Conservation (phyloP, 1,140 invertebrate genomes). For the Muscidifurax raptorellus region DNA sequence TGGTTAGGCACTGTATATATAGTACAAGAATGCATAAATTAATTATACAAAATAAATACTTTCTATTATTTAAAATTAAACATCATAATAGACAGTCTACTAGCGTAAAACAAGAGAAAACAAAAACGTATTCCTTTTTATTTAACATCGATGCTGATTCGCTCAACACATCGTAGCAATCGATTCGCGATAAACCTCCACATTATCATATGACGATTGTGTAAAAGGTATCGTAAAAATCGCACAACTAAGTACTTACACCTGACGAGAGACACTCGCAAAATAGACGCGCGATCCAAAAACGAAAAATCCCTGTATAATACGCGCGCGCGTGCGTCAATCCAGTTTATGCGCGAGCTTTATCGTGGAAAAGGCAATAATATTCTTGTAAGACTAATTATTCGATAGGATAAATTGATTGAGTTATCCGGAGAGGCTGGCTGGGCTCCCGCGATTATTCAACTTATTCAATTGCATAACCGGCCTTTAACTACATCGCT, state of each 20-base stretch:
- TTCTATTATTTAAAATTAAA: no score
- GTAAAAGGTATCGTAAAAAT: no score
- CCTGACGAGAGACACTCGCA: background rate
- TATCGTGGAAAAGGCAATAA: constrained; percentile 45
- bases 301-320: background rate
- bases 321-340: background rate
- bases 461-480: constrained; percentile 51
- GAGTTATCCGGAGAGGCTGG: constrained; percentile 32
- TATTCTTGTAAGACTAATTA: constrained; percentile 51
- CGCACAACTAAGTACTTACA: no score
- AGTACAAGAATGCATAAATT: no score
- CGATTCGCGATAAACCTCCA: background rate
- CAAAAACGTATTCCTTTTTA: no score
- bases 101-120: no score
- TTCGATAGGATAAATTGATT: constrained; percentile 51
- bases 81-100: no score
- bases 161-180: constrained; percentile 15
- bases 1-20: no score
- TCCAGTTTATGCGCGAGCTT: constrained; percentile 21
- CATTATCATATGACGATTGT: no score
- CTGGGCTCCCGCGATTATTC: constrained; percentile 28
- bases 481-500: constrained; percentile 10
- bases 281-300: no score
- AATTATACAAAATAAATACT: no score
- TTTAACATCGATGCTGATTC: background rate